Conservation (phyloP, 2,113 vertebrate species). For the Leucosticte australis region DNA sequence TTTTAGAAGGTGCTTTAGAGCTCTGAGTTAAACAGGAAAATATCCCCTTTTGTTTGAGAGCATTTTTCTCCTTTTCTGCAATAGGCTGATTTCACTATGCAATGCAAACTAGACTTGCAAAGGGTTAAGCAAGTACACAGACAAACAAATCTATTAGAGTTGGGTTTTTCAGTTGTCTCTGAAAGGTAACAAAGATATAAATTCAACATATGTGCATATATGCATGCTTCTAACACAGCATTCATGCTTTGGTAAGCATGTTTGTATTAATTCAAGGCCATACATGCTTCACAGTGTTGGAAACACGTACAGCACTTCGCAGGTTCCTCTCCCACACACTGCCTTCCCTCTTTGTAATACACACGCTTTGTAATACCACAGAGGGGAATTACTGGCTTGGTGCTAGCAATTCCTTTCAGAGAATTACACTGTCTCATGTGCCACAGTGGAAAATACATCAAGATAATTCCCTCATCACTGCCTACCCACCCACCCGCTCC, state of each 20-base stretch:
- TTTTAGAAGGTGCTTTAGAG: slow-evolving; percentile 61
- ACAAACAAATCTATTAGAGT: neutral
- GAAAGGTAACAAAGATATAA: neutral
- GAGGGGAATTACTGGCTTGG: slow-evolving; percentile 14
- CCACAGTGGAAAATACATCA: slow-evolving; percentile 16
- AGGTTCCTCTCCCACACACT: neutral
- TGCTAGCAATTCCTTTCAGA: slow-evolving; percentile 37
- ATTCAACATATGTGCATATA: neutral
- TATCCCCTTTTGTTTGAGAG: slow-evolving; percentile 64
- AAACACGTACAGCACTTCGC: neutral
- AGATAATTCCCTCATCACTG: slow-evolving; percentile 34
- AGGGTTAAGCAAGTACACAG: slow-evolving; percentile 26
- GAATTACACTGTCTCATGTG: slow-evolving; percentile 4
- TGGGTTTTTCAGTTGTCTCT: neutral
- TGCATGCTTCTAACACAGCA: neutral
- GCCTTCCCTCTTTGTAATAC: neutral
- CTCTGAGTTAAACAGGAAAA: slow-evolving; percentile 54
- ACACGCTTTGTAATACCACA: slow-evolving; percentile 29
- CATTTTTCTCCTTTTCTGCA: slow-evolving; percentile 14
- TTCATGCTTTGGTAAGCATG: neutral
- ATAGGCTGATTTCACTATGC: neutral
- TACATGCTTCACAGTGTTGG: neutral
- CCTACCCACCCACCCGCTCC: slow-evolving; percentile 22
- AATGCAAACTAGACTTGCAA: neutral
- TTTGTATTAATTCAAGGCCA: slow-evolving; percentile 15